Percentiles rank a stretch among this genome's conserved stretches.
Evolutionary conservation across 2,797 vertebrate species (phyloP).

Genomic region (Phoeniculus purpureus): DNA sequence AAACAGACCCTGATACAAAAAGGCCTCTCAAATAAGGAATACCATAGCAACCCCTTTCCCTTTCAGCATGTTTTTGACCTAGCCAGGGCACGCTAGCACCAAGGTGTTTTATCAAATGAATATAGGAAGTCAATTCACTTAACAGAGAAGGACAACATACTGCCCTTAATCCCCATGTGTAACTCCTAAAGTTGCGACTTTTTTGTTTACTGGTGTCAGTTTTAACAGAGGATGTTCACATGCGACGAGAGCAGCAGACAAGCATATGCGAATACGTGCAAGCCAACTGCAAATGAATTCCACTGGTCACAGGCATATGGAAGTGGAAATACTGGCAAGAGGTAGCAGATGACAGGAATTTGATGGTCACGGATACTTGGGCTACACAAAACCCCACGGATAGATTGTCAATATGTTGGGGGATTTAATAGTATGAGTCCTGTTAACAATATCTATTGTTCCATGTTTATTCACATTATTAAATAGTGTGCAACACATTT

Average conservation of each 20-base stretch:
- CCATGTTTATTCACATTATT: constrained; percentile 64
- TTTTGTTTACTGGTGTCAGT: neutral
- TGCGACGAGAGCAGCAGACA: constrained; percentile 38
- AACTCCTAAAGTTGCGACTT: neutral
- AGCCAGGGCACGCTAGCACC: constrained; percentile 77
- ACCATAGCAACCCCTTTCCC: constrained; percentile 40
- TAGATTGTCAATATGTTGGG: neutral
- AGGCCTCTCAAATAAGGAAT: constrained; percentile 65
- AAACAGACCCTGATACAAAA: constrained; percentile 38
- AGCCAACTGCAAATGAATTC: constrained; percentile 56
- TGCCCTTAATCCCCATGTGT: neutral
- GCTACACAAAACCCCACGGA: neutral
- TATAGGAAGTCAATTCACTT: constrained; percentile 35
- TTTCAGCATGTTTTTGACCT: constrained; percentile 49
- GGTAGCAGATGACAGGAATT: constrained; percentile 75
- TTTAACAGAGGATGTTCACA: constrained; percentile 39
- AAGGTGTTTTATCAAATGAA: constrained; percentile 65
- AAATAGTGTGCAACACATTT: constrained; percentile 51
- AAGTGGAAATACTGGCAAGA: constrained; percentile 73
- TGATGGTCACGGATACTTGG: constrained; percentile 43
- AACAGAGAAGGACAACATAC: constrained; percentile 7
- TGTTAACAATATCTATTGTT: constrained; percentile 42
- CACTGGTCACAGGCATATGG: constrained; percentile 15
- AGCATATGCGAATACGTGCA: constrained; percentile 21
- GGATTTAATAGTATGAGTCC: constrained; percentile 42